Percentiles rank a stretch among this genome's conserved stretches.
Evolutionary conservation across 2,797 vertebrate species (phyloP).

Genomic region (Bradypodion pumilum): DNA sequence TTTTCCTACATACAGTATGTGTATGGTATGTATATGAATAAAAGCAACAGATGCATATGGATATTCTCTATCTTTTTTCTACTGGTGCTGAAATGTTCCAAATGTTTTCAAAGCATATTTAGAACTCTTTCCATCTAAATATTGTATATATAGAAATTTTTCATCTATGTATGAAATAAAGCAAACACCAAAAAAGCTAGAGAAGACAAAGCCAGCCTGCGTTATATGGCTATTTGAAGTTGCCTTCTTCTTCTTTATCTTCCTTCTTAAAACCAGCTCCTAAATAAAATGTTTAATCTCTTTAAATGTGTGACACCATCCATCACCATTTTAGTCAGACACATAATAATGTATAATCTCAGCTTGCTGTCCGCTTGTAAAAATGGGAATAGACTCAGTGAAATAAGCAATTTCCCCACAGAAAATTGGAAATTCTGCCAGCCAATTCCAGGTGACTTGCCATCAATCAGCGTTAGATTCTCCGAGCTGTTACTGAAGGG

Average conservation of each 20-base stretch:
- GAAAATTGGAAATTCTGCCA: constrained; percentile 96
- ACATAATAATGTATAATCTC: constrained; percentile 93
- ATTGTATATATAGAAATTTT: constrained; percentile 39
- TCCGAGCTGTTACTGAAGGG: constrained; percentile 82
- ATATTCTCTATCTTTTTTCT: background rate
- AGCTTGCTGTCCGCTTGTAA: constrained; percentile 86
- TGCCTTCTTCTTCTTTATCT: constrained; percentile 6
- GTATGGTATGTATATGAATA: too few species aligned
- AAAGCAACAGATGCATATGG: too few species aligned
- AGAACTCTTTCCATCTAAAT: constrained; percentile 56
- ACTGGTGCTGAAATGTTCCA: background rate
- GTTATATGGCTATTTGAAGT: constrained; percentile 71
- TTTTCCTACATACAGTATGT: too few species aligned
- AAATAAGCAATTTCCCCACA: constrained; percentile 99
- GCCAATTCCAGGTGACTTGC: constrained; percentile 92
- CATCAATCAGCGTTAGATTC: constrained; percentile 95
- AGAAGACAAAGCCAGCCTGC: constrained; percentile 36
- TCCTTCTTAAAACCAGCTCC: constrained; percentile 54
- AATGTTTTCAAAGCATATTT: background rate
- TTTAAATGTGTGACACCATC: constrained; percentile 85
- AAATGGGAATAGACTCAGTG: constrained; percentile 96
- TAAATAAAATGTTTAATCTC: constrained; percentile 82
- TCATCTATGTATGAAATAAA: constrained; percentile 43
- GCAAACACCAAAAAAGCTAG: constrained; percentile 44
- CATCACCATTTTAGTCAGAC: constrained; percentile 91